Percentiles rank a stretch among this genome's conserved stretches.
phyloP scores from a whole-genome alignment of 2,113 vertebrate species.

The Brachypteracias leptosomus region DNA sequence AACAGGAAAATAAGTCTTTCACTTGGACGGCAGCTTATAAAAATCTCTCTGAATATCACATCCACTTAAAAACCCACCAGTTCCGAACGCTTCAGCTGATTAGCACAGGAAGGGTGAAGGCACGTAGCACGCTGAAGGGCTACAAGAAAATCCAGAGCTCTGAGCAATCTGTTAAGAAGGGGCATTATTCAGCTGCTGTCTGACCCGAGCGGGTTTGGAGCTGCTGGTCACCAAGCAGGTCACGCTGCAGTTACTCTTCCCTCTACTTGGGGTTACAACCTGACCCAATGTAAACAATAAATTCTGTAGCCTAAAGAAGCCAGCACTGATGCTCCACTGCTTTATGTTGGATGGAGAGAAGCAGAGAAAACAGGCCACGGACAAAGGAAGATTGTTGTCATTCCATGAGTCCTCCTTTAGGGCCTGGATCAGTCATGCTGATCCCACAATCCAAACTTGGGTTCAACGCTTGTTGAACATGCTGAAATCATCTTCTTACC shows the following conservation, averaged over 20 bases:
- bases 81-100: conserved; percentile 46
- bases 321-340: background rate
- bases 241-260: background rate
- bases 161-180: conserved; percentile 24
- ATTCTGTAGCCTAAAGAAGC: conserved; percentile 14
- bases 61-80: background rate
- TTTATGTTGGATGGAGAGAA: background rate
- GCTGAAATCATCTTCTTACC: background rate
- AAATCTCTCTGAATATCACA: conserved; percentile 54
- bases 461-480: fast-evolving
- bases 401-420: background rate
- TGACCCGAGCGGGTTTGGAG: conserved; percentile 20
- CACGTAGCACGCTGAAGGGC: background rate
- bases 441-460: background rate
- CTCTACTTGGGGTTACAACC: conserved; percentile 9
- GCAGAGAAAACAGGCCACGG: background rate
- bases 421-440: background rate
- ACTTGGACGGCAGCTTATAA: conserved; percentile 54
- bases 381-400: background rate
- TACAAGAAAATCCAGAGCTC: conserved; percentile 11
- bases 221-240: conserved; percentile 28
- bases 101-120: background rate
- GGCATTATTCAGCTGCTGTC: conserved; percentile 47
- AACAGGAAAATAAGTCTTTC: conserved; percentile 76
- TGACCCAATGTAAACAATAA: conserved; percentile 34